Evolutionary conservation across 30 jellyfish, hydroid and myxozoan species (phyloP).

Genomic region (Cassiopea andromeda): DNA sequence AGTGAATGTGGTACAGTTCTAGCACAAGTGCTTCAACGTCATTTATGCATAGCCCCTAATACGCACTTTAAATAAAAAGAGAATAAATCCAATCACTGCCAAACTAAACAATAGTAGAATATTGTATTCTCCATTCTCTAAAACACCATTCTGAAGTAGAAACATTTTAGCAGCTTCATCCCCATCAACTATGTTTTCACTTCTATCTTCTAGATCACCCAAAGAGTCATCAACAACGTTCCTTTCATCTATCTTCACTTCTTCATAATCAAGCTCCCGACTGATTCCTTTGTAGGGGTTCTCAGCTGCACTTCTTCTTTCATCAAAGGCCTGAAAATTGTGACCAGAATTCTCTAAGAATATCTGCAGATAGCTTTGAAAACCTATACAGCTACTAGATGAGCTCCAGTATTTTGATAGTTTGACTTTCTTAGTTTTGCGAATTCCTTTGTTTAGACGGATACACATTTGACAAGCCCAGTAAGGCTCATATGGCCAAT

Average conservation of each 20-base stretch:
- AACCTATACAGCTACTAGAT: conserved; percentile 58
- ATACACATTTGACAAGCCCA: conserved; percentile 88
- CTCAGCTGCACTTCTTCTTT: neutral
- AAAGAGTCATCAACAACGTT: neutral
- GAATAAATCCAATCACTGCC: neutral
- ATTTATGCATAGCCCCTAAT: no score
- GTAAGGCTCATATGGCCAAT: conserved; percentile 96
- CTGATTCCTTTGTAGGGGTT: neutral
- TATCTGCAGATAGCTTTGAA: conserved; percentile 14
- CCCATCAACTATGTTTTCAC: neutral
- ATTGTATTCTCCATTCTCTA: neutral
- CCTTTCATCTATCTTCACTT: neutral
- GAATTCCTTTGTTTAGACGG: conserved; percentile 49
- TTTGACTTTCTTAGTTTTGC: conserved; percentile 28
- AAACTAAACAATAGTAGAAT: neutral
- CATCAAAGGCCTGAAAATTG: conserved; percentile 26
- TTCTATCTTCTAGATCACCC: neutral
- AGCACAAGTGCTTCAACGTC: no score
- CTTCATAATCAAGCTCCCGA: conserved; percentile 21
- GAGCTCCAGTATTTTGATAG: conserved; percentile 80
- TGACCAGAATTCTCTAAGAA: conserved; percentile 65
- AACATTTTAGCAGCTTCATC: neutral
- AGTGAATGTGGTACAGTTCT: no score
- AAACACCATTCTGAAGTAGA: neutral
- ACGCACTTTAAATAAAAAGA: neutral